Base-by-base conservation (phyloP, 2,888 invertebrate genomes). In the Aproaerema taeniolella region DNA sequence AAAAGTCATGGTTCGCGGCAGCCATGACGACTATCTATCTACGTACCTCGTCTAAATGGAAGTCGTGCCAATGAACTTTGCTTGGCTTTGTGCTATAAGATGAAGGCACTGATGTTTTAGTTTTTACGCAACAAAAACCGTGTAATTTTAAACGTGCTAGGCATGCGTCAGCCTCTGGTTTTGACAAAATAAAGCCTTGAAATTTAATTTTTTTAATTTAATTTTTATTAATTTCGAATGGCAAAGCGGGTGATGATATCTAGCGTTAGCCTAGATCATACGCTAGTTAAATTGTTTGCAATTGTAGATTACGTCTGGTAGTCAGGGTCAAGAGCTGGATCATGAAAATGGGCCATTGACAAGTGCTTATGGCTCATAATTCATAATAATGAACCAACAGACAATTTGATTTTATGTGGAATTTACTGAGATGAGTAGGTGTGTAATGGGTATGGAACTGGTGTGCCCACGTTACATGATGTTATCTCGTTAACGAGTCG, bases 1-100 rank as follows among this genome's bases (percentile, higher is more conserved):
- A 64, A 29, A 25, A 53, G 69, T 71, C 73, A 70, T 69, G 68
- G 65, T 64, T 61, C 52, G 56, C 53, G 52, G 60, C 65, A 64
- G 62, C 55, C 65, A 74, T 72, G 61, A 66, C 65, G 65, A 66
- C 62, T 50, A 52, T 51, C 62, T 50, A 52, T 51, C 53, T 52
- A 55, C 57, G 64, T 55, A 58, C 48, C 43, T 57, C 53, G 51
- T 39, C 64, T 51, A 56, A 57, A 64, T 61, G 53, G 54, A 67
- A 68, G 65, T 57, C 63, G 74, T 75, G 81, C 81, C 79, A 81
- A 77, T 80, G 81, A 82, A 81, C 81, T 79, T 73, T 53, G 58
- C 61, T 70, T 68, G 67, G 64, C 65, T 72, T 60, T 60, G 61
- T 62, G 57, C 45, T 26, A 6, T 48, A 47, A 53, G 62, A 55